Base-by-base conservation (phyloP, 2,888 invertebrate species). In the Prionchulus punctatus region DNA sequence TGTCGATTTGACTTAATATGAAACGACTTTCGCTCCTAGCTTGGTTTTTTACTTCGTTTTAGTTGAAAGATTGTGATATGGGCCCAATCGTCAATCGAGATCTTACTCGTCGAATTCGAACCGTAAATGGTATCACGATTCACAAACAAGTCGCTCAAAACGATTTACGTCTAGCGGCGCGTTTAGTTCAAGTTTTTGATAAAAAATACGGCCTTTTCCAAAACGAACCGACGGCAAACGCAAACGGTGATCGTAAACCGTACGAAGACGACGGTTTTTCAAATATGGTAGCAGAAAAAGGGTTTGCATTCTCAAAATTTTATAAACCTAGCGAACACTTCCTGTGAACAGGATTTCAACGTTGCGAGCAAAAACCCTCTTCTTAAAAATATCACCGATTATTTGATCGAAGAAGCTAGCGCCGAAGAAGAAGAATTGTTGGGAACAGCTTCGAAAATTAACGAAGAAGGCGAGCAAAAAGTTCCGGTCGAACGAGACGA, bases 41-140 rank as follows among this genome's bases (percentile, higher is more conserved):
- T 36, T 7, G 7, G 18, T 36, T 36, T 36, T 12, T 36, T 18
- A 3, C 7, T 53, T 53, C 7, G 3, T 47, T 53, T 47, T 7
- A 86, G 86, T 76, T 85, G 61, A 81, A 83, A 60, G 91, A 91
- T 67, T 86, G 86, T 71, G 92, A 92, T 72, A 76, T 92, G 63
- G 89, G 89, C 23, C 89, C 91, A 4, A 90, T 96, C 62, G 89
- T 98, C 50, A 99, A 98, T 76, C 80, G 94, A 23, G 98, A 99
- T 76, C 76, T 98, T 60, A 89, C 88, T 66, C 83, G 94, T 18
- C 81, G 96, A 54, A 86, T 98, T 59, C 82, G 98, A 1, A 83
- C 89, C 0, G 85, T 89, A 0, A 86, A 87, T 67, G 91, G 90
- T 30, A 81, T 91, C 42, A 86, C 89, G 0, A 81, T 85, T 18